A percentile compares a stretch with the other conserved stretches of the same genome.
phyloP scores from a whole-genome alignment of 2,113 vertebrate genomes.

The Notothenia rossii region DNA sequence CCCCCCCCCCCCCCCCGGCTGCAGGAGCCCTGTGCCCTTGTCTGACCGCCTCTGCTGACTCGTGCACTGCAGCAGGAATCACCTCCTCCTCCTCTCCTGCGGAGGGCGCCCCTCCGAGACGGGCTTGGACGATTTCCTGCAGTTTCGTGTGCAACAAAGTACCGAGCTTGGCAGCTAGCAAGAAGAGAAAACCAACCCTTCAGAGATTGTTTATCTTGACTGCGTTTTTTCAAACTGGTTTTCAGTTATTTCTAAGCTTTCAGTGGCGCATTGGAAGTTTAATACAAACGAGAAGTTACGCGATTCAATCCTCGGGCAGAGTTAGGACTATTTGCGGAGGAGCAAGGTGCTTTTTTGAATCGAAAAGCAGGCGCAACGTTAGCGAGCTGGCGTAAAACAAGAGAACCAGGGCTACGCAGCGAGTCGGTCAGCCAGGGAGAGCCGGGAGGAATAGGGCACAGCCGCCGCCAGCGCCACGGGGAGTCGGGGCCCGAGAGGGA shows the following conservation, averaged over 20 bases:
- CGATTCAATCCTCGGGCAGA: background rate
- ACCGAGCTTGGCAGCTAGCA: constrained; percentile 54
- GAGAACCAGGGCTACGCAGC: constrained; percentile 49
- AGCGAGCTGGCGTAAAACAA: constrained; percentile 46
- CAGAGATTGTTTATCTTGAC: constrained; percentile 34
- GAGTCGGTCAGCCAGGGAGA: constrained; percentile 51
- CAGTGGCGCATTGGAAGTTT: background rate
- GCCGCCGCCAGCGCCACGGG: constrained; percentile 71
- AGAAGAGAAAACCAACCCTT: constrained; percentile 35
- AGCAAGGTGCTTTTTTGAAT: constrained; percentile 38
- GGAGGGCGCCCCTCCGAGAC: constrained; percentile 50
- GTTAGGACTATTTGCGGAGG: constrained; percentile 42
- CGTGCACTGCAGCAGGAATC: constrained; percentile 7
- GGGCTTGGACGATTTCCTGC: constrained; percentile 25
- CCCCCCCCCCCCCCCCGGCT: background rate
- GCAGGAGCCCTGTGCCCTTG: background rate
- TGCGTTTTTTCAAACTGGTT: background rate
- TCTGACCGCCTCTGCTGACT: constrained; percentile 16
- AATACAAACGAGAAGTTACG: constrained; percentile 2
- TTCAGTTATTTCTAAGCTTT: background rate
- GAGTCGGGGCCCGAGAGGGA: constrained; percentile 83
- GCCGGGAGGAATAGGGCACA: constrained; percentile 68
- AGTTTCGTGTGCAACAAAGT: constrained; percentile 76
- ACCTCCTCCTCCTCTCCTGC: constrained; percentile 64
- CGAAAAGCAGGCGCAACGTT: constrained; percentile 39